phyloP scores from a whole-genome alignment of 2,113 vertebrate genomes.

The Micronycteris hirsuta region DNA sequence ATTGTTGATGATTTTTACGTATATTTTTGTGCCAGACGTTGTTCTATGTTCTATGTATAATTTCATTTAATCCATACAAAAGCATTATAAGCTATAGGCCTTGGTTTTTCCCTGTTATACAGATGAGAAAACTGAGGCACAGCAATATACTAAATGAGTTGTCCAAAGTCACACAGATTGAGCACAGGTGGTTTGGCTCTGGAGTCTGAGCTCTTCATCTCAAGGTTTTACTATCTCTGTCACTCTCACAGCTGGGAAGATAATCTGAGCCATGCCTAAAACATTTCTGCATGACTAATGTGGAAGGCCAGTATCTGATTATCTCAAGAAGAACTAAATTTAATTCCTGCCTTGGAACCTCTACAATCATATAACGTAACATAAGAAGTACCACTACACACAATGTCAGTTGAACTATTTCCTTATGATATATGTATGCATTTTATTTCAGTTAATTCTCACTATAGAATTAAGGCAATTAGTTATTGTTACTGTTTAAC shows the following conservation, averaged over 20 bases:
- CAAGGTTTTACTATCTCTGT: background rate
- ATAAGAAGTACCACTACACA: background rate
- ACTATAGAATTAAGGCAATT: background rate
- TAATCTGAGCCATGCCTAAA: background rate
- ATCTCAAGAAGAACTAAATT: background rate
- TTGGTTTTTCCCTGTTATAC: background rate
- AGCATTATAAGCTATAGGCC: background rate
- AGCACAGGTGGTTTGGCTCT: background rate
- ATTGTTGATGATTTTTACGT: background rate
- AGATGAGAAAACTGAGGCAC: background rate
- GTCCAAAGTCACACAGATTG: background rate
- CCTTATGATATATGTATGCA: background rate
- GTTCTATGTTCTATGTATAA: background rate
- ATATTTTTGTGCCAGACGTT: background rate
- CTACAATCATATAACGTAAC: background rate
- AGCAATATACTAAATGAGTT: background rate
- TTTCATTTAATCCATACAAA: background rate
- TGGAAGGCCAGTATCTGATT: background rate
- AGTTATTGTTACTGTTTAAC: background rate
- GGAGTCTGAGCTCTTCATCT: background rate
- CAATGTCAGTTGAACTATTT: background rate
- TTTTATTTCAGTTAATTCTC: slow-evolving; percentile 23
- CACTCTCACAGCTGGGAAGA: background rate
- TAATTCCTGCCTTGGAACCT: background rate
- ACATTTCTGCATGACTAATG: background rate